Percentiles rank a stretch among this genome's conserved stretches.
phyloP scores from a whole-genome alignment of 2,113 vertebrate genomes.

The Pseudolaguvia tuberculata region DNA sequence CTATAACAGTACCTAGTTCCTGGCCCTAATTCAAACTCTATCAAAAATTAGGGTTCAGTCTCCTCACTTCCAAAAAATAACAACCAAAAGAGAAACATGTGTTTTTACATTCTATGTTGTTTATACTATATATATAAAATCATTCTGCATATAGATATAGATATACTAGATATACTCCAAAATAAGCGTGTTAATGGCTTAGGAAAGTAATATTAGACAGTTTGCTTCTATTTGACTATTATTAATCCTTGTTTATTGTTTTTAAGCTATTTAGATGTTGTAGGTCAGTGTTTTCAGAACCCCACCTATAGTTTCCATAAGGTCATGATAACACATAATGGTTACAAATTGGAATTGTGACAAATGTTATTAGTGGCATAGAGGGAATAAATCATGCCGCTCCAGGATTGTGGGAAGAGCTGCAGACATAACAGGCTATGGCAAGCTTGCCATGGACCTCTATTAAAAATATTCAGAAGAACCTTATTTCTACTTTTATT shows the following conservation, averaged over 20 bases:
- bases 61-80: neutral
- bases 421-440: neutral
- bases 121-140: too few species aligned
- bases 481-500: too few species aligned
- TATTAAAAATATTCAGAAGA: too few species aligned
- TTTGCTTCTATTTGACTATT: too few species aligned
- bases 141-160: too few species aligned
- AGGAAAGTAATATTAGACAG: too few species aligned
- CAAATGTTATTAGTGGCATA: neutral
- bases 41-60: neutral
- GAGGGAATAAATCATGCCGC: neutral
- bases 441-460: too few species aligned
- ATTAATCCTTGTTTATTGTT: too few species aligned
- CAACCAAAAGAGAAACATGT: neutral
- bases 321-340: neutral
- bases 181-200: neutral
- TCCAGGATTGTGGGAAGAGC: too few species aligned
- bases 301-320: neutral
- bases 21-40: neutral
- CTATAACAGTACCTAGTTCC: neutral
- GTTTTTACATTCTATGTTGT: neutral
- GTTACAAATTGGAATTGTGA: neutral
- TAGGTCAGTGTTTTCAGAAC: neutral
- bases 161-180: neutral
- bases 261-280: neutral